Percentiles rank a stretch among this genome's conserved stretches.
Evolutionary conservation across 2,888 invertebrate species (phyloP).

Genomic region (Oscheius sp.): DNA sequence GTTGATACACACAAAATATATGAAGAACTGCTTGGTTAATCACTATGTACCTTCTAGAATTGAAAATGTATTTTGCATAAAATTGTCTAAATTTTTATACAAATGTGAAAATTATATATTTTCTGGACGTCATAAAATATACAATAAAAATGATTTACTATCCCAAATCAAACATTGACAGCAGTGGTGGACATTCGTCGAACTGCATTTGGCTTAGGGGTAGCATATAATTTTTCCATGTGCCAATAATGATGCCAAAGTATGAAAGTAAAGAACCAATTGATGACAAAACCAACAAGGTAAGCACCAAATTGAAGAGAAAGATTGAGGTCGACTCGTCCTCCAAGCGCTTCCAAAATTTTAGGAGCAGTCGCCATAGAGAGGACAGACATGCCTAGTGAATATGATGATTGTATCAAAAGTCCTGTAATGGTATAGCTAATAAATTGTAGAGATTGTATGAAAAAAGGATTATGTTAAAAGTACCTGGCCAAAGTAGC

Average conservation of each 20-base stretch:
- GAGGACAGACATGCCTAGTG: slow-evolving; percentile 68
- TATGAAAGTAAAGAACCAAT: slow-evolving; percentile 58
- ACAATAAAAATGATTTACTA: no score
- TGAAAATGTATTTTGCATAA: no score
- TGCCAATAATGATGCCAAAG: slow-evolving; percentile 64
- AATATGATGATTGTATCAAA: slow-evolving; percentile 66
- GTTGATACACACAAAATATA: no score
- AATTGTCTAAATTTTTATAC: no score
- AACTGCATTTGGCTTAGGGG: not conserved
- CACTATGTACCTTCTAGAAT: no score
- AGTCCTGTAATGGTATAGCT: slow-evolving; percentile 2
- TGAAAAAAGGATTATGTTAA: no score
- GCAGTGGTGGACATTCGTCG: not conserved
- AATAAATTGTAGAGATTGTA: no score
- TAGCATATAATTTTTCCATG: slow-evolving; percentile 37
- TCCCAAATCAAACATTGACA: slow-evolving; percentile 17
- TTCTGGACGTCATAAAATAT: no score
- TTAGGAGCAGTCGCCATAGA: slow-evolving; percentile 70
- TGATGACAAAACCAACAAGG: slow-evolving; percentile 43
- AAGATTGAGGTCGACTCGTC: slow-evolving; percentile 44
- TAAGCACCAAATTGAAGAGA: slow-evolving; percentile 42
- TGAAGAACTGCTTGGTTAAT: no score
- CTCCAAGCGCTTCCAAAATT: slow-evolving; percentile 59
- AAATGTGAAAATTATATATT: no score
- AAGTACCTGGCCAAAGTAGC: slow-evolving; percentile 68